Conservation (phyloP, 2,888 invertebrate genomes). For the Oligia strigilis region DNA sequence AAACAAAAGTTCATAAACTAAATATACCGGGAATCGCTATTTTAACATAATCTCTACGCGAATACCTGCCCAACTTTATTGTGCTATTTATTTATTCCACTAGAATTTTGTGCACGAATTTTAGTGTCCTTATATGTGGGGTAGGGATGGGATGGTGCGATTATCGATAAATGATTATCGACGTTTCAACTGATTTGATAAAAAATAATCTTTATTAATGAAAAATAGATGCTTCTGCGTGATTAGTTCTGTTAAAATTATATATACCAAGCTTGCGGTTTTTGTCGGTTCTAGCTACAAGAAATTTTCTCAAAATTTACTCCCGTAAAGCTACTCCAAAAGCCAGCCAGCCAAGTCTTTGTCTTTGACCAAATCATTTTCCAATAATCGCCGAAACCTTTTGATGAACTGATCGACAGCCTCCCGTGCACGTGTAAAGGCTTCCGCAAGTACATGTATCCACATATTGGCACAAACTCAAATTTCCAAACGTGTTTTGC, state of each 20-base stretch:
- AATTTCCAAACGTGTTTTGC: conserved; percentile 54
- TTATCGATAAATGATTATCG: conserved; percentile 46
- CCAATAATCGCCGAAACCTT: conserved; percentile 29
- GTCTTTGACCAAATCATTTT: conserved; percentile 38
- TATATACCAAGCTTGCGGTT: not conserved
- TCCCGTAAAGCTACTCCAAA: conserved; percentile 7
- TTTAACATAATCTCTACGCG: conserved; percentile 66
- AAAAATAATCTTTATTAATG: not conserved
- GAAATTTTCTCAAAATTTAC: not conserved
- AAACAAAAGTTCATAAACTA: conserved; percentile 63
- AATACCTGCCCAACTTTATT: conserved; percentile 69
- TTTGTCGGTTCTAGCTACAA: not conserved
- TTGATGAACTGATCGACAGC: conserved; percentile 28
- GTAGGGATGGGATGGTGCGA: conserved; percentile 45
- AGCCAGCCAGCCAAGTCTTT: conserved; percentile 7
- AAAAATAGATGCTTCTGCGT: not conserved
- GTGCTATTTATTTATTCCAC: conserved; percentile 70
- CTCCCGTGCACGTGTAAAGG: conserved; percentile 33
- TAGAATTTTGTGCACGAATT: conserved; percentile 69
- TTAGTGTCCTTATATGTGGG: conserved; percentile 68
- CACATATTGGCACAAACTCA: conserved; percentile 56
- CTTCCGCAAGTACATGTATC: conserved; percentile 26
- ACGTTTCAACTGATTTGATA: not conserved
- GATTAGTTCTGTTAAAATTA: not conserved
- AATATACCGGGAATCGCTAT: conserved; percentile 65